Conservation (phyloP, 2,113 vertebrate genomes). For the Chauna torquata region DNA sequence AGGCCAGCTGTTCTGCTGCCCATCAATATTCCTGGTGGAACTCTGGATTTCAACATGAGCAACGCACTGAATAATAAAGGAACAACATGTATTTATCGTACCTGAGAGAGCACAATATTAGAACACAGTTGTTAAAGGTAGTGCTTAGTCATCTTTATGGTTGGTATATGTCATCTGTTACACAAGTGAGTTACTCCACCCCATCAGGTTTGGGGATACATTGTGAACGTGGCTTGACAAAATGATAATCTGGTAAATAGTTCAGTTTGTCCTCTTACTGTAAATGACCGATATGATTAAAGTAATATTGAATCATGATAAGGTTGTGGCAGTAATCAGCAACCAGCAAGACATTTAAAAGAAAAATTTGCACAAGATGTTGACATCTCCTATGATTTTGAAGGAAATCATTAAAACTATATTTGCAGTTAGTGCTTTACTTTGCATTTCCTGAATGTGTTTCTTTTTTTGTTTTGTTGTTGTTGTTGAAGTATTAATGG, state of each 20-base stretch:
- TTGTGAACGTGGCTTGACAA: neutral
- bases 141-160: constrained; percentile 3
- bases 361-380: neutral
- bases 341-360: neutral
- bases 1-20: constrained; percentile 74
- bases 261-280: neutral
- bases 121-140: constrained; percentile 6
- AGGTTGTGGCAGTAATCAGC: neutral
- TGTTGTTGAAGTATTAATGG: neutral
- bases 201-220: neutral
- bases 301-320: neutral
- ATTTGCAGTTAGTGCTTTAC: constrained; percentile 5
- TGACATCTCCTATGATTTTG: neutral
- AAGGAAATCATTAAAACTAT: neutral
- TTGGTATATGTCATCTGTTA: neutral
- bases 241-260: neutral
- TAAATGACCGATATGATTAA: neutral
- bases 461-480: neutral
- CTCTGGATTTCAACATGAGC: constrained; percentile 77
- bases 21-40: constrained; percentile 80
- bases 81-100: neutral
- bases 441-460: neutral
- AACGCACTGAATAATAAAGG: constrained; percentile 68
- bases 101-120: neutral
- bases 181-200: neutral